These are phyloP conservation scores for Digitonthophagus gazella DNA, from an alignment of 2,888 invertebrate species.

Conservation along the genomic window DNA sequence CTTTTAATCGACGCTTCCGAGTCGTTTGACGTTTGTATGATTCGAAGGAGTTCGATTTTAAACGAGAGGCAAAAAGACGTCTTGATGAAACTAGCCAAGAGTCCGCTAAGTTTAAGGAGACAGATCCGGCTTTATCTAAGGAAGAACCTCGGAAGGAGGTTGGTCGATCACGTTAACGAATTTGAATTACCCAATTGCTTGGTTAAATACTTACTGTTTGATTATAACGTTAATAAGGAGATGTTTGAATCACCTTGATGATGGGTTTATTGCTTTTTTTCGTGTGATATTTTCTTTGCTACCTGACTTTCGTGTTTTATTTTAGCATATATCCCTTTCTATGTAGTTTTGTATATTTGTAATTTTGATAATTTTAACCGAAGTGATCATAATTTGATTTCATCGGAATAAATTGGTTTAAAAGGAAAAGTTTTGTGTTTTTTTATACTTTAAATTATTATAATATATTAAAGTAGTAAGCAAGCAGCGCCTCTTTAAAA, in stretches of 20 bases:
- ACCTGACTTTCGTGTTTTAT: no score
- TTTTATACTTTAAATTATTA: no score
- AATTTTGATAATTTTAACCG: background rate
- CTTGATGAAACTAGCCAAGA: constrained; percentile 64
- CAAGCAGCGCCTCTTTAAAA: no score
- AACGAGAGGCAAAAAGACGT: constrained; percentile 64
- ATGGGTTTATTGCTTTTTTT: constrained; percentile 23
- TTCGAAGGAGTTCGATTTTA: constrained; percentile 67
- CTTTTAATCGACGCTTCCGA: constrained; percentile 72
- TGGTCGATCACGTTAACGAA: constrained; percentile 57
- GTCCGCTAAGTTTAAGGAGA: constrained; percentile 65
- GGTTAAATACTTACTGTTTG: constrained; percentile 68
- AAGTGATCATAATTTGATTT: no score
- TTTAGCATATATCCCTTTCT: no score
- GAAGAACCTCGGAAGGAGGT: constrained; percentile 54
- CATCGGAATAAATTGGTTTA: no score
- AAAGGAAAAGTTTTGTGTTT: no score
- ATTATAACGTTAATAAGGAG: constrained; percentile 49
- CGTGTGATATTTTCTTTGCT: no score
- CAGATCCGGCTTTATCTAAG: constrained; percentile 59
- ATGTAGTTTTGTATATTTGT: no score
- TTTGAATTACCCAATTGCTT: constrained; percentile 66
- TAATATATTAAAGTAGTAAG: no score
- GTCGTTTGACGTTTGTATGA: constrained; percentile 77
- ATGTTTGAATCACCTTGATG: constrained; percentile 41